Evolutionary conservation across 2,888 invertebrate species (phyloP).

Genomic region (Drosophila melanosoma): DNA sequence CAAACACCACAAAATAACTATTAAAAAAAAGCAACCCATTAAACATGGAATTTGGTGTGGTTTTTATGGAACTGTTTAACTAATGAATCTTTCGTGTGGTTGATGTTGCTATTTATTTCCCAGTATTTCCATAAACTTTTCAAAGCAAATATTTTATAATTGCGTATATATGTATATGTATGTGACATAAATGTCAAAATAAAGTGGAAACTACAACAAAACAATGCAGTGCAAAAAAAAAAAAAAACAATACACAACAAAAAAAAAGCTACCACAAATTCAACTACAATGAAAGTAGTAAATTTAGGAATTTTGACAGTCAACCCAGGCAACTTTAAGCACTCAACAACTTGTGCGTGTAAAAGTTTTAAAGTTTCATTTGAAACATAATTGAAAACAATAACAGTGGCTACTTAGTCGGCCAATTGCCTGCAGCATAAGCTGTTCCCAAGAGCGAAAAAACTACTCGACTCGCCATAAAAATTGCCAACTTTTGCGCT

Average conservation of each 20-base stretch:
- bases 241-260: neutral
- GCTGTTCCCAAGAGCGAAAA: slow-evolving; percentile 12
- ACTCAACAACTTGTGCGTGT: slow-evolving; percentile 5
- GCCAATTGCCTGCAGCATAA: slow-evolving; percentile 8
- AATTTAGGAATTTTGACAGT: slow-evolving; percentile 18
- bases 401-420: slow-evolving; percentile 25
- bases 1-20: neutral
- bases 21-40: slow-evolving; percentile 14
- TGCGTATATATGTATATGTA: slow-evolving; percentile 49
- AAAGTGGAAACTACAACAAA: slow-evolving; percentile 13
- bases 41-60: slow-evolving; percentile 68
- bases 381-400: slow-evolving; percentile 35
- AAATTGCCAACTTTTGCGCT: slow-evolving; percentile 41
- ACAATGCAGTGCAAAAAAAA: neutral
- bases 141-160: slow-evolving; percentile 67
- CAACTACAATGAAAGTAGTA: slow-evolving; percentile 34
- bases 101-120: slow-evolving; percentile 27
- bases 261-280: slow-evolving; percentile 23
- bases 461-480: slow-evolving; percentile 55
- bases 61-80: slow-evolving; percentile 57
- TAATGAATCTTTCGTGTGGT: slow-evolving; percentile 41
- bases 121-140: slow-evolving; percentile 59
- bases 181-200: slow-evolving; percentile 11
- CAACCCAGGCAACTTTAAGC: neutral
- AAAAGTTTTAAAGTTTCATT: slow-evolving; percentile 25